These are phyloP conservation scores for Enoplosus armatus DNA, from an alignment of 2,797 vertebrate species.

Conservation along the genomic window DNA sequence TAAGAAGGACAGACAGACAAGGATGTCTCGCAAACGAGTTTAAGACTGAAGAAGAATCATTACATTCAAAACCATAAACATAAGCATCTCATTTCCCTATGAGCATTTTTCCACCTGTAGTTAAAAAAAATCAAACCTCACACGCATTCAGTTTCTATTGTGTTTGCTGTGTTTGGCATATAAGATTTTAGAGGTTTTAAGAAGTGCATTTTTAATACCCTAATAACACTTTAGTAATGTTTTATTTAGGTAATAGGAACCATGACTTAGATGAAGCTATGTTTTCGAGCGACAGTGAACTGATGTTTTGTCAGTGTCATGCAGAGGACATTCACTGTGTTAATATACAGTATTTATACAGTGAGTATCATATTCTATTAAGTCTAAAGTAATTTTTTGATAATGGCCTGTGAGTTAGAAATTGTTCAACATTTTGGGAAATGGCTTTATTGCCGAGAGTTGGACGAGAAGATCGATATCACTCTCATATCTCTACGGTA, in stretches of 20 bases:
- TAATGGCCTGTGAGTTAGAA: neutral
- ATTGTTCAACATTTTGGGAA: neutral
- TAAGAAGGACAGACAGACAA: neutral
- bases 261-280: neutral
- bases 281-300: neutral
- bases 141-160: neutral
- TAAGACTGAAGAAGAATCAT: conserved; percentile 24
- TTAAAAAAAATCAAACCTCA: neutral
- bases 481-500: neutral
- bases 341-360: neutral
- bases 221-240: neutral
- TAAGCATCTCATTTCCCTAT: conserved; percentile 55
- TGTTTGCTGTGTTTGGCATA: neutral
- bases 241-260: neutral
- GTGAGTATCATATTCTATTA: neutral
- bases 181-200: neutral
- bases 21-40: neutral
- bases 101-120: conserved; percentile 29
- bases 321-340: neutral
- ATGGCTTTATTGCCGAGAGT: neutral
- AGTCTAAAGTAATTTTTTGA: neutral
- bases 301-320: neutral
- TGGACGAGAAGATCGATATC: neutral
- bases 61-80: conserved; percentile 63
- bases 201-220: neutral